These are phyloP conservation scores for Andrena minutula DNA, from an alignment of 2,888 invertebrate genomes.

Conservation along the genomic window DNA sequence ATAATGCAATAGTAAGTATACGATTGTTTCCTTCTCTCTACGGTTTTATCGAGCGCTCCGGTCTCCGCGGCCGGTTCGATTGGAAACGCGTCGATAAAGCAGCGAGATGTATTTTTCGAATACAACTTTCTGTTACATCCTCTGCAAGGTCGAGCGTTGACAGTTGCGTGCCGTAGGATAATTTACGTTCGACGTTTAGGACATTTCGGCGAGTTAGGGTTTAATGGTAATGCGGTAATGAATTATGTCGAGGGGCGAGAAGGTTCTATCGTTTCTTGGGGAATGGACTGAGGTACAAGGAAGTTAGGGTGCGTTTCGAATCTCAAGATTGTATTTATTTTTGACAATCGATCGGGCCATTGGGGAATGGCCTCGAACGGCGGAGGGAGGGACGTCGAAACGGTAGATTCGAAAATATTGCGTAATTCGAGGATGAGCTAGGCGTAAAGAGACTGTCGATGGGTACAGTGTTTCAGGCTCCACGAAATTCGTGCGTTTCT, in stretches of 20 bases:
- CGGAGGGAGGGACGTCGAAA: slow-evolving; percentile 8
- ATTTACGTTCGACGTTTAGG: neutral
- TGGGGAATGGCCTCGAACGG: neutral
- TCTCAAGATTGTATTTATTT: neutral
- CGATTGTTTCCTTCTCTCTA: slow-evolving; percentile 47
- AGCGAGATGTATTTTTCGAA: neutral
- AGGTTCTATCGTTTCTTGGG: too few relatives aligned
- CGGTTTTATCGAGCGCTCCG: slow-evolving; percentile 25
- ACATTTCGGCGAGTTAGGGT: too few relatives aligned
- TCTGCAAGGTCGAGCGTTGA: neutral
- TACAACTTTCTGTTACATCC: neutral
- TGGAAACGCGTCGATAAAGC: neutral
- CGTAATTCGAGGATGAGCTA: neutral
- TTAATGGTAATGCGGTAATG: too few relatives aligned
- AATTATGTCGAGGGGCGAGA: too few relatives aligned
- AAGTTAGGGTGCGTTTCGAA: too few relatives aligned
- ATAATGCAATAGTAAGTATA: slow-evolving; percentile 64
- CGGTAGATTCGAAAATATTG: slow-evolving; percentile 41
- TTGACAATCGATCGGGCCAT: neutral
- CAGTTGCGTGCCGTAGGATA: neutral
- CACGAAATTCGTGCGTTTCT: neutral
- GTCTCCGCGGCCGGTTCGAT: neutral
- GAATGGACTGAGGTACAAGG: too few relatives aligned
- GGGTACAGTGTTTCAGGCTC: neutral
- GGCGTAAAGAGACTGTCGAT: neutral